Evolutionary conservation across 2,797 vertebrate genomes (phyloP).

Genomic region (Tokudaia muenninki): DNA sequence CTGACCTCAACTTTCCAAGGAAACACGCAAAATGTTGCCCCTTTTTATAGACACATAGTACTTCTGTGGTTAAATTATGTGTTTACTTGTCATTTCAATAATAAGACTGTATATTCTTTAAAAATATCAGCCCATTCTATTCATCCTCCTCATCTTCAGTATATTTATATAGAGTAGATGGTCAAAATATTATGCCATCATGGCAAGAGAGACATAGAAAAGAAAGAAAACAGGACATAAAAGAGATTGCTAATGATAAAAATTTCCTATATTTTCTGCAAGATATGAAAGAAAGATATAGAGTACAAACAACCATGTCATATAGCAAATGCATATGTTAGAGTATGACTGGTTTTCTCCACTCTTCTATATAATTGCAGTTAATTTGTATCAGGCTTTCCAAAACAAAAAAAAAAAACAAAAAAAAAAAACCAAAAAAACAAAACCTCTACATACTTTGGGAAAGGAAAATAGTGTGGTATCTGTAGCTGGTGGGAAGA

Average conservation of each 20-base stretch:
- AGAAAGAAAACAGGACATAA: background rate
- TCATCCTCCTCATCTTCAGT: background rate
- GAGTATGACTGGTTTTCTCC: background rate
- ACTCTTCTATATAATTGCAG: background rate
- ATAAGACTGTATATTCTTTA: background rate
- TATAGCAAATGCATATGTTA: background rate
- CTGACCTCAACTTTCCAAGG: background rate
- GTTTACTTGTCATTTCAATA: background rate
- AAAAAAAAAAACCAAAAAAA: conserved; percentile 28
- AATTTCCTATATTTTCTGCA: background rate
- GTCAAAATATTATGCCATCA: background rate
- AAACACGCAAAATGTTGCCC: background rate
- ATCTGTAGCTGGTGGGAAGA: background rate
- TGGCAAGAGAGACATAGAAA: background rate
- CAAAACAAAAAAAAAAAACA: conserved; percentile 20
- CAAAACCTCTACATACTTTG: background rate
- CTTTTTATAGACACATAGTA: background rate
- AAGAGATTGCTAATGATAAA: background rate
- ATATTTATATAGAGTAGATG: background rate
- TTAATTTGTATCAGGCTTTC: background rate
- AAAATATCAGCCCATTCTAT: background rate
- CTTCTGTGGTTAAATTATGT: background rate
- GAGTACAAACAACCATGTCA: background rate
- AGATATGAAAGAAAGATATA: background rate
- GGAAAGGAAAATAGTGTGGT: conserved; percentile 1